Evolutionary conservation across 2,113 vertebrate genomes (phyloP).

Genomic region (Aptenodytes patagonicus): DNA sequence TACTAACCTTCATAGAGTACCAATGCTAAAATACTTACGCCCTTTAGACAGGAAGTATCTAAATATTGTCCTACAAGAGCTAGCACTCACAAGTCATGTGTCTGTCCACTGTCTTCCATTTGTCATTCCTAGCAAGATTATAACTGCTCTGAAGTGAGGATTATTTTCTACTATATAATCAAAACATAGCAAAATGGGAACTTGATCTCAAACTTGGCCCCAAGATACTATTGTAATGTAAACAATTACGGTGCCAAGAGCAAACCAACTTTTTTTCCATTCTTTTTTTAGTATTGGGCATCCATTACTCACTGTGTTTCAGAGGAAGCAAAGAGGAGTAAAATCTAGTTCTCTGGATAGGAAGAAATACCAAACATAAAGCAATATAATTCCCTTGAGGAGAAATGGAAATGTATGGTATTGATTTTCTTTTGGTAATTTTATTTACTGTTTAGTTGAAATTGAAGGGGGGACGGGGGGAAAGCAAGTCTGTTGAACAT

Average conservation of each 20-base stretch:
- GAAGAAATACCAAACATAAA: not conserved
- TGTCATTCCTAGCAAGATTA: not conserved
- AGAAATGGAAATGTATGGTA: not conserved
- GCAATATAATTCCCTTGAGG: not conserved
- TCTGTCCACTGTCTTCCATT: not conserved
- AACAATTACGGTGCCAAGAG: not conserved
- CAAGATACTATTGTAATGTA: not conserved
- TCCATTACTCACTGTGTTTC: not conserved
- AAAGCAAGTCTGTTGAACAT: not conserved
- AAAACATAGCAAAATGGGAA: not conserved
- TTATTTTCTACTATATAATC: not conserved
- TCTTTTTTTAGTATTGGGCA: not conserved
- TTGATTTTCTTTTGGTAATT: not conserved
- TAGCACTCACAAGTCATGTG: not conserved
- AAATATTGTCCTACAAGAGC: not conserved
- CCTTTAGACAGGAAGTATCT: not conserved
- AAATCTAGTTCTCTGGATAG: not conserved
- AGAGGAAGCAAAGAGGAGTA: not conserved
- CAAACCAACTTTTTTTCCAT: not conserved
- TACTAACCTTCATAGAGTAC: not conserved
- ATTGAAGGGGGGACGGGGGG: not conserved
- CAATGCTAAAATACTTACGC: not conserved
- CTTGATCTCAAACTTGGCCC: not conserved
- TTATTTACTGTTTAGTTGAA: slow-evolving; percentile 7
- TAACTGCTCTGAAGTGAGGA: not conserved